These are phyloP conservation scores for Drosophila athabasca DNA, from an alignment of 1,140 invertebrate species.

Conservation along the genomic window DNA sequence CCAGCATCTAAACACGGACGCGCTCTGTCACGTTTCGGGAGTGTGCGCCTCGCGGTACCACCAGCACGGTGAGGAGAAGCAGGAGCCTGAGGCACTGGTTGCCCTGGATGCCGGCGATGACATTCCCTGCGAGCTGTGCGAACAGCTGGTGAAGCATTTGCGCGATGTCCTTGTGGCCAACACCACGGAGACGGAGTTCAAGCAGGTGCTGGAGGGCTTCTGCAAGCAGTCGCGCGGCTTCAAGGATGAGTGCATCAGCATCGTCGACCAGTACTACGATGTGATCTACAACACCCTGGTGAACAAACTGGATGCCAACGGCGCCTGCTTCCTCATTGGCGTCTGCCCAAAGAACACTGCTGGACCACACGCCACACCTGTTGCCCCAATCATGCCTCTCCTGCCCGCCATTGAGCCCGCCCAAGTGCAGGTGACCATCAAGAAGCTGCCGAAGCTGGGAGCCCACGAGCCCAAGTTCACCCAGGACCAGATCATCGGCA, in stretches of 20 bases:
- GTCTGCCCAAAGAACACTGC: slow-evolving; percentile 86
- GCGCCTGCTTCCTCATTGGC: slow-evolving; percentile 88
- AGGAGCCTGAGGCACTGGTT: slow-evolving; percentile 84
- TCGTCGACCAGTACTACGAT: slow-evolving; percentile 91
- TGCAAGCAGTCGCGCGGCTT: slow-evolving; percentile 91
- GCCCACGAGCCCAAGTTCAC: slow-evolving; percentile 74
- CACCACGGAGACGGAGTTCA: slow-evolving; percentile 92
- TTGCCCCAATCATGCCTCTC: slow-evolving; percentile 72
- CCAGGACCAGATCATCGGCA: slow-evolving; percentile 63
- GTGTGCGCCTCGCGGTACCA: slow-evolving; percentile 88
- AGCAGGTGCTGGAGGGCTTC: slow-evolving; percentile 89
- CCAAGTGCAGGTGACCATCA: slow-evolving; percentile 75
- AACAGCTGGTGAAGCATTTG: slow-evolving; percentile 91
- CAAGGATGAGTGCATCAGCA: slow-evolving; percentile 86
- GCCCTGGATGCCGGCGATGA: slow-evolving; percentile 86
- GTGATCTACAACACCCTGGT: slow-evolving; percentile 89
- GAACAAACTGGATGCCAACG: slow-evolving; percentile 88
- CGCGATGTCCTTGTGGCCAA: slow-evolving; percentile 92
- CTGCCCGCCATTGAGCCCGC: slow-evolving; percentile 70
- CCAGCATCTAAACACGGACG: slow-evolving; percentile 86
- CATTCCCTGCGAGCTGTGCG: slow-evolving; percentile 92
- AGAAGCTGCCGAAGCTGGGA: slow-evolving; percentile 61
- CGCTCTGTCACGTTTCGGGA: slow-evolving; percentile 90
- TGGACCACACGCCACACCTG: background rate
- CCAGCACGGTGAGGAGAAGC: slow-evolving; percentile 85